Evolutionary conservation across 2,888 invertebrate genomes (phyloP).

Genomic region (Chrysolina americana): DNA sequence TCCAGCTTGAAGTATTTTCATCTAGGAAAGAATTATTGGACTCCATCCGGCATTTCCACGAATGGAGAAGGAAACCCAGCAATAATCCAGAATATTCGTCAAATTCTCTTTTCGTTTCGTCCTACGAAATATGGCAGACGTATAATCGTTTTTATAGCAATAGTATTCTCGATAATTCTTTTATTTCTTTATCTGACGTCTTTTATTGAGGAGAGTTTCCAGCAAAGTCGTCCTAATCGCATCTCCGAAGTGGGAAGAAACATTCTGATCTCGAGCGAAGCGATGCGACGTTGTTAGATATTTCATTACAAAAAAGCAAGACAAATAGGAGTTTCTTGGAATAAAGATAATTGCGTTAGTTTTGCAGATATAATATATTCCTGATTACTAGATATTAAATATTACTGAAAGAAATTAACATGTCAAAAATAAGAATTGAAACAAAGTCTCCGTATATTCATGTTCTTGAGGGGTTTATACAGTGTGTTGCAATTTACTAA

Average conservation of each 20-base stretch:
- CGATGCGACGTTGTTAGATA: too few relatives aligned
- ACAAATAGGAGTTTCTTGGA: too few relatives aligned
- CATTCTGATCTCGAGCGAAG: too few relatives aligned
- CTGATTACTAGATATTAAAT: too few relatives aligned
- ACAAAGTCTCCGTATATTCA: too few relatives aligned
- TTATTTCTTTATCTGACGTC: constrained; percentile 9
- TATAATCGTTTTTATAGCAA: not conserved
- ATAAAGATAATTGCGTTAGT: too few relatives aligned
- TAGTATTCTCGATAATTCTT: not conserved
- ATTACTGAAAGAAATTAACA: too few relatives aligned
- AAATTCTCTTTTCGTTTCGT: constrained; percentile 3
- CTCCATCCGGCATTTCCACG: not conserved
- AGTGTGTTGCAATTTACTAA: too few relatives aligned
- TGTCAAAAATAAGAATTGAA: too few relatives aligned
- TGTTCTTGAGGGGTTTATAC: too few relatives aligned
- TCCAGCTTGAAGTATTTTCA: not conserved
- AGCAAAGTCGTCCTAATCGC: not conserved
- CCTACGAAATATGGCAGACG: not conserved
- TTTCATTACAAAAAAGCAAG: too few relatives aligned
- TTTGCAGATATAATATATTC: too few relatives aligned
- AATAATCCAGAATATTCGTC: constrained; percentile 8
- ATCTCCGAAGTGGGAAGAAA: not conserved
- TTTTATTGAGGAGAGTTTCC: not conserved
- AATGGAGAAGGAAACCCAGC: not conserved
- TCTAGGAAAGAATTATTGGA: not conserved